A percentile compares a stretch with the other conserved stretches of the same genome.
Conservation (phyloP, 2,113 vertebrate species). For the Macquaria australasica region DNA sequence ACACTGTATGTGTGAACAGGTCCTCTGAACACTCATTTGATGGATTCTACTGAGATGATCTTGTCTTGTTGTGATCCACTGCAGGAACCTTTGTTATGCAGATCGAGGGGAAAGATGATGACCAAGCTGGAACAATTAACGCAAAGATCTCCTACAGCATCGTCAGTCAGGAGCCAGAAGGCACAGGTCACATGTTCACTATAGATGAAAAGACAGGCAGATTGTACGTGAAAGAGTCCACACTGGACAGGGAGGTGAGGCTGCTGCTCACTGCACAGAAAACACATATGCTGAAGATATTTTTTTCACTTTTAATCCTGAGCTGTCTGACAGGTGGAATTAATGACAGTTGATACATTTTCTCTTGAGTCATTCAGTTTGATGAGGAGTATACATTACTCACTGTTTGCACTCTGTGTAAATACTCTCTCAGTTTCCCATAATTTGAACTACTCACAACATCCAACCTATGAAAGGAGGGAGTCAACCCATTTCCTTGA, state of each 20-base stretch:
- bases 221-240: conserved; percentile 72
- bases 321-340: background rate
- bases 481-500: background rate
- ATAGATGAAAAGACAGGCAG: conserved; percentile 75
- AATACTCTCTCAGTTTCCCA: background rate
- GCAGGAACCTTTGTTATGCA: conserved; percentile 78
- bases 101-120: conserved; percentile 75
- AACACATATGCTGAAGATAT: background rate
- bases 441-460: background rate
- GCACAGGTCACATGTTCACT: conserved; percentile 66
- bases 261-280: background rate
- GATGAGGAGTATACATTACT: too few relatives aligned
- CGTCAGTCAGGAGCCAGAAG: conserved; percentile 75
- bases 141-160: conserved; percentile 78
- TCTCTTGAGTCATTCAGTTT: background rate
- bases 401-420: background rate
- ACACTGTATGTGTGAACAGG: background rate
- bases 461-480: background rate
- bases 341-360: background rate
- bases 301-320: background rate
- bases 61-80: conserved; percentile 36
- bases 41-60: background rate
- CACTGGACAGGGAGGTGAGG: conserved; percentile 83
- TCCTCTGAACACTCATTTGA: background rate
- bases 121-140: conserved; percentile 73